Evolutionary conservation across 2,113 vertebrate species (phyloP), one percentile per base, ranked within the genome.

Genomic region (Cyphomyrus discorhynchus): DNA sequence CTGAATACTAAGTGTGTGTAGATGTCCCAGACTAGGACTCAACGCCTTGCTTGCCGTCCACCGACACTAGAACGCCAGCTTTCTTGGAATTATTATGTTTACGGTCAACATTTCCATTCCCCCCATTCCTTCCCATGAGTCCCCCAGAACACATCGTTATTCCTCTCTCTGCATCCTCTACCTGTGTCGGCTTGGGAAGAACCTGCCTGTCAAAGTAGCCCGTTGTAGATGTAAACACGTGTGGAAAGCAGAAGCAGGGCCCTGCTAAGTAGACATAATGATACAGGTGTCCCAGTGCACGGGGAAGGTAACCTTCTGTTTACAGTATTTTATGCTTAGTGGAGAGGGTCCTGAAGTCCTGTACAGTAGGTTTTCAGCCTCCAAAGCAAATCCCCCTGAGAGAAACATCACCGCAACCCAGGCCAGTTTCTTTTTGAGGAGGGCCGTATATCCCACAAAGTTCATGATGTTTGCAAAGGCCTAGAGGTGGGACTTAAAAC

Each of bases 71-170:
- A 91, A 90, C 42, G 84, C 70, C 80, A 88, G 90, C 89, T 91
- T 91, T 92, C 89, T 92, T 91, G 90, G 92, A 93, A 93, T 91
- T 86, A 83, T 88, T 90, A 90, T 92, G 90, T 91, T 91, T 92
- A 93, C 74, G 47, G 89, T 92, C 83, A 89, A 80, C 88, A 89
- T 91, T 92, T 90, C 91, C 91, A 91, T 91, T 92, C 27, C 49
- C 74, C 90, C 88, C 58, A 80, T 91, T 66, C 83, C 88, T 86
- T 87, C 83, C 91, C 27, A 70, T 90, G 89, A 91, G 88, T 91
- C 89, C 90, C 88, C 90, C 89, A 90, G 87, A 91, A 49, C 80
- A 19, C 83, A 89, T 90, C 77, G 77, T 88, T 91, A 88, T 47
- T 56, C 90, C 89, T 90, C 80, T 89, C 66, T 52, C 88, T 89